Percentiles rank a stretch among this genome's conserved stretches.
phyloP scores from a whole-genome alignment of 2,888 invertebrate species.

The Ophion costatus region DNA sequence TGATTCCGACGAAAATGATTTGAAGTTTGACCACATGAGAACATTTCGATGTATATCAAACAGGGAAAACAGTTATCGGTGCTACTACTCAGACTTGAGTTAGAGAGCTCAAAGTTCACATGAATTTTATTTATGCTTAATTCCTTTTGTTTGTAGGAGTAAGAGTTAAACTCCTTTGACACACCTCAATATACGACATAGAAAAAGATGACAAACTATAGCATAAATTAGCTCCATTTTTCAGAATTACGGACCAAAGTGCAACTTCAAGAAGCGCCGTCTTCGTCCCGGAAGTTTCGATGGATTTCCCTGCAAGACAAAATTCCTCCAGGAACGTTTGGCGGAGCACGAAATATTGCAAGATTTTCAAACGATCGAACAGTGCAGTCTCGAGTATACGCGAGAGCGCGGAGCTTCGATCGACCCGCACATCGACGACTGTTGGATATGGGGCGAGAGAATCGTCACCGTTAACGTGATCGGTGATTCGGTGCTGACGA shows the following conservation, averaged over 20 bases:
- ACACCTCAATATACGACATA: too few relatives aligned
- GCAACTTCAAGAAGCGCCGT: slow-evolving; percentile 98
- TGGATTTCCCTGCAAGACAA: slow-evolving; percentile 93
- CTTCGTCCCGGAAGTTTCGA: slow-evolving; percentile 90
- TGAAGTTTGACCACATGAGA: not conserved
- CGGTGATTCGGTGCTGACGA: slow-evolving; percentile 92
- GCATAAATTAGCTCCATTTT: slow-evolving; percentile 33
- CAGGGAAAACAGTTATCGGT: not conserved
- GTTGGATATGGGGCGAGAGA: slow-evolving; percentile 99
- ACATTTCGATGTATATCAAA: not conserved
- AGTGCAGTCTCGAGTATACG: slow-evolving; percentile 97
- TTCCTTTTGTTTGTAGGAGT: too few relatives aligned
- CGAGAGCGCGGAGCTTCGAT: slow-evolving; percentile 95
- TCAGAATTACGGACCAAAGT: slow-evolving; percentile 98
- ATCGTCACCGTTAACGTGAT: slow-evolving; percentile 96
- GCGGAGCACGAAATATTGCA: slow-evolving; percentile 86
- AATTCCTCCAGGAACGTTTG: slow-evolving; percentile 92
- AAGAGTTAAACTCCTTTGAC: too few relatives aligned
- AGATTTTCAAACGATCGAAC: slow-evolving; percentile 94
- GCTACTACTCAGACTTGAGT: not conserved
- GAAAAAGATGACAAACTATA: too few relatives aligned
- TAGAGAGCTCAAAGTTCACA: not conserved
- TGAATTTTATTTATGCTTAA: not conserved
- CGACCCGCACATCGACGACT: slow-evolving; percentile 99
- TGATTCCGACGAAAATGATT: too few relatives aligned